Base-by-base conservation (phyloP, 2,888 invertebrate species). In the Leptopterna dolabrata region DNA sequence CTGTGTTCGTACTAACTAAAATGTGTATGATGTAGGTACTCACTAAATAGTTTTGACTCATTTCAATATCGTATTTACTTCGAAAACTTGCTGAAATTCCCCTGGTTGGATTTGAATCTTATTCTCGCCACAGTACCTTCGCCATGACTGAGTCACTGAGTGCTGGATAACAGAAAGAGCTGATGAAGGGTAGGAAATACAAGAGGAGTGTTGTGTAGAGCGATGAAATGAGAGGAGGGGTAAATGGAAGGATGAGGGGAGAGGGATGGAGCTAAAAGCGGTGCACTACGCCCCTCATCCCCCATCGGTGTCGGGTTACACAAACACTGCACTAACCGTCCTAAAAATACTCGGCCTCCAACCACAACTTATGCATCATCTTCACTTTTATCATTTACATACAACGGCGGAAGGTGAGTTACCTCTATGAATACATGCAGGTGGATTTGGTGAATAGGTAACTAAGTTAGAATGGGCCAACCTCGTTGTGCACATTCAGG, bases 291-390 rank as follows among this genome's bases (percentile, higher is more conserved):
- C 76, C 71, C 76, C 70, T 76, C 81, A 84, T 71, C 55, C 55
- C 24, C 76, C 71, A 30, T 47, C 43, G 76, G 88, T 88, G 85
- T 89, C 88, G 51, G 86, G 89, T 89, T 89, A 83, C 89, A 89
- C 88, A 88, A 89, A 89, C 89, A 89, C 71, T 88, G 87, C 88
- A 88, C 89, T 89, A 86, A 76, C 88, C 83, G 84, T 84, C 86
- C 88, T 82, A 84, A 89, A 89, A 89, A 89, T 88, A 88, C 88
- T 85, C 43, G 82, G 73, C 76, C 41, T 76, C 30, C 83, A 73
- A 85, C 85, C 85, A 36, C 85, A 85, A 43, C 85, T 83, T 71
- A 51, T 51, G 51, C 30, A 47, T 24, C 78, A 78, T 45, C 78
- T 78, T 24, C 78, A 43, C 76, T 27, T 27, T 78, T 78, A 19